A percentile compares a stretch with the other conserved stretches of the same genome.
phyloP scores from a whole-genome alignment of 1,140 invertebrate species.

The Drosophila punjabiensis region DNA sequence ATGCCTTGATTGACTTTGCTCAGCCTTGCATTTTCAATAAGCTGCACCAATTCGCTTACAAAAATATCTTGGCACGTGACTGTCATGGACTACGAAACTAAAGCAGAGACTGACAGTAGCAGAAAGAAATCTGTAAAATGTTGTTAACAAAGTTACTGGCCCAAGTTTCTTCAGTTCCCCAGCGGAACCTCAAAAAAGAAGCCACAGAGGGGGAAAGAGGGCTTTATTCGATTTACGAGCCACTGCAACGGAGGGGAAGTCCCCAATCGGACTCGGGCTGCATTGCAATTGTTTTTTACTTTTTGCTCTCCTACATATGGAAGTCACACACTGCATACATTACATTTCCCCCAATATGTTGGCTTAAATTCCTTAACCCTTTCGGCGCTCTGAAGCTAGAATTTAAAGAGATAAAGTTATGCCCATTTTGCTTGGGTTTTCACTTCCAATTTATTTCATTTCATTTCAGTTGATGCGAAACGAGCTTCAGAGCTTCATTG shows the following conservation, averaged over 20 bases:
- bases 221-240: constrained; percentile 70
- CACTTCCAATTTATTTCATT: constrained; percentile 57
- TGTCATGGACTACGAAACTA: constrained; percentile 45
- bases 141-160: constrained; percentile 55
- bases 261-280: constrained; percentile 13
- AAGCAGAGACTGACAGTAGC: constrained; percentile 23
- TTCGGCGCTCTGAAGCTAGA: constrained; percentile 10
- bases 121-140: constrained; percentile 48
- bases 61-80: constrained; percentile 72
- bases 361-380: constrained; percentile 59
- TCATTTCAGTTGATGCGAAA: constrained; percentile 54
- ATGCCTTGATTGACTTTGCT: constrained; percentile 49
- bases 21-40: constrained; percentile 57
- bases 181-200: constrained; percentile 34
- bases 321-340: constrained; percentile 28
- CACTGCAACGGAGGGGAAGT: constrained; percentile 55
- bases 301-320: constrained; percentile 46
- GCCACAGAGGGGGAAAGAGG: constrained; percentile 29
- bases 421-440: constrained; percentile 28
- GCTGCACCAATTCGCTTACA: constrained; percentile 27
- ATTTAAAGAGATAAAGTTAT: constrained; percentile 62
- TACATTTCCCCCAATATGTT: constrained; percentile 17
- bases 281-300: constrained; percentile 32
- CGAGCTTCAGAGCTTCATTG: constrained; percentile 44
- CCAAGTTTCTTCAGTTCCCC: constrained; percentile 57